These are phyloP conservation scores for Orbicella faveolata DNA, from an alignment of 64 coral and sea anemone genomes.

Conservation along the genomic window DNA sequence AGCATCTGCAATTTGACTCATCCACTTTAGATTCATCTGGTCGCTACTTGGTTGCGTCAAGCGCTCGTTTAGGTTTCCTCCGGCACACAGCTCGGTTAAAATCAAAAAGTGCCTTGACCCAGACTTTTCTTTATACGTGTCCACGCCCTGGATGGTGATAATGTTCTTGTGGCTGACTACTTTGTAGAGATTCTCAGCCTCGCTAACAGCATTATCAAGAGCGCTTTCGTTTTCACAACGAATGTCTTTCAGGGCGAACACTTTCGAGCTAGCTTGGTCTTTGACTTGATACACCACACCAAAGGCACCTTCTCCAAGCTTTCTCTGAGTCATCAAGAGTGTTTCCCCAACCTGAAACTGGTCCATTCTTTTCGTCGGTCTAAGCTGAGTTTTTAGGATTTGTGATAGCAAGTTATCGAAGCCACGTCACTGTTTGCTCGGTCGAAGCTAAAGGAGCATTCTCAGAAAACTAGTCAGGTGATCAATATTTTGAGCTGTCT, in stretches of 20 bases:
- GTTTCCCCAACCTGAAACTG: background rate
- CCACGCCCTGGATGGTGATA: background rate
- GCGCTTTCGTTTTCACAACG: background rate
- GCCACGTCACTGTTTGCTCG: no score
- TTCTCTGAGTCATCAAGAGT: background rate
- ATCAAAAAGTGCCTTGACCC: background rate
- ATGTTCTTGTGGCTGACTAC: conserved; percentile 21
- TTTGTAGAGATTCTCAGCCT: background rate
- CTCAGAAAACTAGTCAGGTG: no score
- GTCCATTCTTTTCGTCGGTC: no score
- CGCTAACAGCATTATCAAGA: background rate
- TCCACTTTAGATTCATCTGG: background rate
- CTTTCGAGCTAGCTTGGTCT: background rate
- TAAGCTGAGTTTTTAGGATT: no score
- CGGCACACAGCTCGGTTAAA: conserved; percentile 38
- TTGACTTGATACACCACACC: background rate
- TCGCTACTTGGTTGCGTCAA: background rate
- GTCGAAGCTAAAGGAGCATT: no score
- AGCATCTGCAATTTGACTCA: conserved; percentile 21
- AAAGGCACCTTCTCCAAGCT: background rate
- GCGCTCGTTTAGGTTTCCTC: conserved; percentile 43
- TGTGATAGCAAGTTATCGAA: no score
- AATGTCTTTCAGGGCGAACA: conserved; percentile 16
- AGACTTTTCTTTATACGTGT: background rate
- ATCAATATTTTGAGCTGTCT: no score